Base-by-base conservation (phyloP, 1,140 invertebrate species). In the Patella vulgata region DNA sequence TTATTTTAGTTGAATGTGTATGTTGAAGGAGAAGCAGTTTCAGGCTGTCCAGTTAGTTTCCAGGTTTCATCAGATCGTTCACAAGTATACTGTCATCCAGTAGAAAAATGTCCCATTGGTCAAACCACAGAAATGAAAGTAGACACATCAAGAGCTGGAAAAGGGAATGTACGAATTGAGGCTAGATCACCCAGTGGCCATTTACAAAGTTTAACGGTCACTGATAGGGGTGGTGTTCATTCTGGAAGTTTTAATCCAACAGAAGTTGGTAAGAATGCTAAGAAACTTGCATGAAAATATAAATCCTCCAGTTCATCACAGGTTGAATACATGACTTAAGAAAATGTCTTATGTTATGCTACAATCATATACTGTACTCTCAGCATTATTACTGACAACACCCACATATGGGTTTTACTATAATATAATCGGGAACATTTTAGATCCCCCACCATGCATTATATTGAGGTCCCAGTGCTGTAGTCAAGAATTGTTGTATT, bases 201-300 rank as follows among this genome's bases (percentile, higher is more conserved):
- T 48, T 86, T 88, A 0, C 84, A 92, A 40, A 87, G 89, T 33
- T 93, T 94, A 79, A 89, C 68, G 9, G 89, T 71, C 8, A 88
- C 96, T 11, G 82, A 74, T 25, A 89, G 90, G 66, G 89, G 91
- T 63, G 93, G 92, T 61, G 90, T 92, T 19, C 94, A 94, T 79
- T 93, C 92, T 64, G 94, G 96, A 52, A 96, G 93, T 63, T 99
- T 99, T 82, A 93, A 95, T 80, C 96, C 97, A 5, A 93, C 97
- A 71, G 96, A 98, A 88, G 91, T 94, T 48, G 97, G 96, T 76
- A 71, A 60, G n/a, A n/a, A n/a, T n/a, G n/a, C n/a, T n/a, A n/a
- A n/a, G n/a, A n/a, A n/a, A n/a, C n/a, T n/a, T 75, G 78, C 66
- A 55, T 31, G 11, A 39, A 2, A 56, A 14, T 19, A n/a, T 43